phyloP scores from a whole-genome alignment of 1,140 invertebrate genomes.

The Pinna nobilis region DNA sequence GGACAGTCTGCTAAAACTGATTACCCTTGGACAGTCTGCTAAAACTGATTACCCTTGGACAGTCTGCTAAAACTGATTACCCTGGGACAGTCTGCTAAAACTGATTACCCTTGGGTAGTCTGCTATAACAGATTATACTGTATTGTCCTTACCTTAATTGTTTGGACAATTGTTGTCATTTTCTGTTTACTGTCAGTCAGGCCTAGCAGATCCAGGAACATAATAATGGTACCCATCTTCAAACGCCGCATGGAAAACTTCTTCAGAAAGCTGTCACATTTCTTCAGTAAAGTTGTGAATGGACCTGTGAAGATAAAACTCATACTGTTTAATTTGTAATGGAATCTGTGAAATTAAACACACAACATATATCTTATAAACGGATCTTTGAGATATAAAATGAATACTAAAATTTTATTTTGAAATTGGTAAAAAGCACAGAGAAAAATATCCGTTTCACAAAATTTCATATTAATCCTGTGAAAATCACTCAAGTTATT shows the following conservation, averaged over 20 bases:
- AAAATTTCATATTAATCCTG: no score
- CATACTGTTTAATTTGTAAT: no score
- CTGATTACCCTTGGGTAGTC: not conserved
- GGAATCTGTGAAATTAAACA: not conserved
- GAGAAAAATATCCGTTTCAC: no score
- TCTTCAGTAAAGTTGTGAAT: constrained; percentile 37
- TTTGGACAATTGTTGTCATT: constrained; percentile 44
- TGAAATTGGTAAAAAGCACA: no score
- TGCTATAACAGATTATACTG: not conserved
- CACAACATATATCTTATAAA: no score
- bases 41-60: no score
- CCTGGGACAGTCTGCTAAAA: not conserved
- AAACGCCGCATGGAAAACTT: constrained; percentile 45
- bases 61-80: not conserved
- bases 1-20: no score
- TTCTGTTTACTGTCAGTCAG: constrained; percentile 41
- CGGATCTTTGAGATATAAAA: no score
- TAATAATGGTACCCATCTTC: constrained; percentile 45
- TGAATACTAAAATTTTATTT: no score
- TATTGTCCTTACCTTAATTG: constrained; percentile 40
- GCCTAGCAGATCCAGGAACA: constrained; percentile 39
- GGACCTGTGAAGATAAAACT: constrained; percentile 9
- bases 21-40: no score
- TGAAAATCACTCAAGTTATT: no score
- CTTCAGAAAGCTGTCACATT: constrained; percentile 37